Conservation (phyloP, 2,888 invertebrate species). For the Melanargia galathea region DNA sequence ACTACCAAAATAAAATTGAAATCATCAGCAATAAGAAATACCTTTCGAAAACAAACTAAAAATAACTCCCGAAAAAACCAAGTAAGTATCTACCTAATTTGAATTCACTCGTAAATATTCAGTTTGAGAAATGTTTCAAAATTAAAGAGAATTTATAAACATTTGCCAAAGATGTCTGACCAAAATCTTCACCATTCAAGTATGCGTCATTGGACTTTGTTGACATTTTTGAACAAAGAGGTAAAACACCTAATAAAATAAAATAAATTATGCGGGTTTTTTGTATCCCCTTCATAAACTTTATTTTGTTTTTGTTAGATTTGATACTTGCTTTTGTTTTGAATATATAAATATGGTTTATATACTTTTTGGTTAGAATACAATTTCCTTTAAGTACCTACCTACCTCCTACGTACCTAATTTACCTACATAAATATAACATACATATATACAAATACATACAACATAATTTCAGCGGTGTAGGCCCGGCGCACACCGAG, state of each 20-base stretch:
- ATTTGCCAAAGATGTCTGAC: constrained; percentile 4
- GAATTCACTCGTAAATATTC: background rate
- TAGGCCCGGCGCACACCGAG: no score
- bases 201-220: background rate
- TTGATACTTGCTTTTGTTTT: no score
- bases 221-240: background rate
- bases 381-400: no score
- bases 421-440: no score
- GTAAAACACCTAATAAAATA: background rate
- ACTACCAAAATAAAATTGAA: constrained; percentile 13
- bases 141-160: background rate
- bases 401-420: no score
- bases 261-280: background rate
- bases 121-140: background rate
- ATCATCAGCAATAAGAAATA: constrained; percentile 6
- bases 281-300: background rate
- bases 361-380: no score
- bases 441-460: no score
- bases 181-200: background rate
- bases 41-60: constrained; percentile 5
- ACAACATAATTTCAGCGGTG: no score
- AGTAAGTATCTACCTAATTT: background rate
- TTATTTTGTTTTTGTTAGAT: no score
- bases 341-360: no score
- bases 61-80: constrained; percentile 1